Evolutionary conservation across 2,113 vertebrate genomes (phyloP).

Genomic region (Channa argus): DNA sequence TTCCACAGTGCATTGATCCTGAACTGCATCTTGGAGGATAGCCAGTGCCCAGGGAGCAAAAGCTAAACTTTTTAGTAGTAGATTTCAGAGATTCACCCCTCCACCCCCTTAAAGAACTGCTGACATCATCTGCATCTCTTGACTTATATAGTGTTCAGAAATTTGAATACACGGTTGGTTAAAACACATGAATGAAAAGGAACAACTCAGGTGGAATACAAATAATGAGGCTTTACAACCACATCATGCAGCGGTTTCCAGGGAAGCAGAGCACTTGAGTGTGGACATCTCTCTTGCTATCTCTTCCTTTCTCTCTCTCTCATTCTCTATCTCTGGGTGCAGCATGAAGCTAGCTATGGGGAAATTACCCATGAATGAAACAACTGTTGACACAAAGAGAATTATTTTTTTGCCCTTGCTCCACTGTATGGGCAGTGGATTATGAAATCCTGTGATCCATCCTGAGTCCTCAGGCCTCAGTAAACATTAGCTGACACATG

Average conservation of each 20-base stretch:
- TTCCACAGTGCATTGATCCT: slow-evolving; percentile 68
- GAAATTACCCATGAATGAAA: slow-evolving; percentile 82
- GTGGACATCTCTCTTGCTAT: slow-evolving; percentile 56
- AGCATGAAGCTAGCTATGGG: slow-evolving; percentile 55
- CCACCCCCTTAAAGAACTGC: slow-evolving; percentile 53
- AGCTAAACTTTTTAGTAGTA: slow-evolving; percentile 59
- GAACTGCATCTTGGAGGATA: slow-evolving; percentile 58
- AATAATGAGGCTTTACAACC: slow-evolving; percentile 45
- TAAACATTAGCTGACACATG: slow-evolving; percentile 84
- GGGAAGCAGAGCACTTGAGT: slow-evolving; percentile 59
- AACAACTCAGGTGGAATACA: slow-evolving; percentile 61
- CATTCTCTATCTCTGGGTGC: slow-evolving; percentile 44
- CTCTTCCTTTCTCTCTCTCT: slow-evolving; percentile 34
- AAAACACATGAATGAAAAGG: slow-evolving; percentile 57
- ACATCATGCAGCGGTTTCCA: slow-evolving; percentile 60
- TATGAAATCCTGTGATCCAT: slow-evolving; percentile 82
- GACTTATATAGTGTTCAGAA: slow-evolving; percentile 59
- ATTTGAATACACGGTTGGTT: slow-evolving; percentile 61
- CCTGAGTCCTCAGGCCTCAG: slow-evolving; percentile 73
- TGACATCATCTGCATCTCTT: slow-evolving; percentile 66
- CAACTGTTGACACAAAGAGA: slow-evolving; percentile 82
- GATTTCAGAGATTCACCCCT: slow-evolving; percentile 40
- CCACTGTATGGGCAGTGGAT: slow-evolving; percentile 71
- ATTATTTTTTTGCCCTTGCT: slow-evolving; percentile 74
- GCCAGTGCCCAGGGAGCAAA: slow-evolving; percentile 60